Conservation (phyloP, 2,797 vertebrate species). For the Ciconia nigra region DNA sequence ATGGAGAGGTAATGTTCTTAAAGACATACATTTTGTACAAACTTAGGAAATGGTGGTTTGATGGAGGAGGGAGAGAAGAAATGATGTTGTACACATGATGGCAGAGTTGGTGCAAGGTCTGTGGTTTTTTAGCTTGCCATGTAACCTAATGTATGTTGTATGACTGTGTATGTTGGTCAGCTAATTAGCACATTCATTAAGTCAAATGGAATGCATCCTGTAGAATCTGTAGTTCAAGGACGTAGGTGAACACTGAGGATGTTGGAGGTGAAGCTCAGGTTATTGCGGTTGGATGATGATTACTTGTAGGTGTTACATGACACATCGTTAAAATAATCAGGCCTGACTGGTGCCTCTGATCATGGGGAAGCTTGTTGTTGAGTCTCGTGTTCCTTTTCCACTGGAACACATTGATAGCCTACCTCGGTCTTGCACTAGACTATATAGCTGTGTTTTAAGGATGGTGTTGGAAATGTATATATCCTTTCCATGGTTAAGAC, state of each 20-base stretch:
- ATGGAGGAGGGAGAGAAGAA: not conserved
- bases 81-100: accelerated
- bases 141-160: not conserved
- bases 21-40: not conserved
- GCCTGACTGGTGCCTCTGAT: not conserved
- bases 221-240: not conserved
- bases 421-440: not conserved
- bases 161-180: not conserved
- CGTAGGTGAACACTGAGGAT: not conserved
- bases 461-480: not conserved
- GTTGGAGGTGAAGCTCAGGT: not conserved
- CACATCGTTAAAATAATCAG: not conserved
- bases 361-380: not conserved
- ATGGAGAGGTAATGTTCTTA: not conserved
- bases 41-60: not conserved
- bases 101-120: not conserved
- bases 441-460: not conserved
- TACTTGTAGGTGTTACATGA: not conserved
- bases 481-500: not conserved
- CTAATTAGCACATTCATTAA: not conserved
- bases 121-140: not conserved
- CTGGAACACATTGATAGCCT: not conserved
- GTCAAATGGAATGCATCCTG: not conserved
- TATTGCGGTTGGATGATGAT: not conserved
- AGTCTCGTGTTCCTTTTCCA: not conserved